Conservation (phyloP, 2,113 vertebrate species). For the Neopipo cinnamomea region DNA sequence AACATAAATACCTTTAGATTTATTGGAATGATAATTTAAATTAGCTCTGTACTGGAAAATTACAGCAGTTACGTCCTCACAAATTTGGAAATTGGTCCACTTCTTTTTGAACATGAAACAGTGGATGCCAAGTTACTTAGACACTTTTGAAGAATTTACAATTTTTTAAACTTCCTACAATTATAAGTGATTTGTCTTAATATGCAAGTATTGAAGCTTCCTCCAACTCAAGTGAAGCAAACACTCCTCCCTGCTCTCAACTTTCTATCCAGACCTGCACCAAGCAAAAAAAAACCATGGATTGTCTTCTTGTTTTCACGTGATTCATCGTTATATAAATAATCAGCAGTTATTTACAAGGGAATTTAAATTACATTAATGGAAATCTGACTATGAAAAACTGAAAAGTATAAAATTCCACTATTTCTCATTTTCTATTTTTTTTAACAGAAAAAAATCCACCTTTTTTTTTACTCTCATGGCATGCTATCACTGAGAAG, state of each 20-base stretch:
- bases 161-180: background rate
- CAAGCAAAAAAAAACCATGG: background rate
- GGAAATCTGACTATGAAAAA: background rate
- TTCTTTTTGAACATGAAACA: background rate
- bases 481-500: background rate
- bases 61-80: background rate
- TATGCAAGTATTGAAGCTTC: background rate
- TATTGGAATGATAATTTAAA: background rate
- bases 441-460: background rate
- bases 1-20: background rate
- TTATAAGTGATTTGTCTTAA: background rate
- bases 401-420: background rate
- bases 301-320: background rate
- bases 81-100: background rate
- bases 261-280: background rate
- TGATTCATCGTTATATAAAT: background rate
- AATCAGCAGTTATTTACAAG: background rate
- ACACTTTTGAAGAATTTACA: background rate
- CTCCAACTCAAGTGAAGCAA: background rate
- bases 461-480: background rate
- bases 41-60: background rate
- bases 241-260: background rate
- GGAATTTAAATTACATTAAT: background rate
- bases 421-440: too few species aligned
- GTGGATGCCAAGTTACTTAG: background rate